Conservation (phyloP, 2,797 vertebrate genomes). For the Hypotaenidia okinawae region DNA sequence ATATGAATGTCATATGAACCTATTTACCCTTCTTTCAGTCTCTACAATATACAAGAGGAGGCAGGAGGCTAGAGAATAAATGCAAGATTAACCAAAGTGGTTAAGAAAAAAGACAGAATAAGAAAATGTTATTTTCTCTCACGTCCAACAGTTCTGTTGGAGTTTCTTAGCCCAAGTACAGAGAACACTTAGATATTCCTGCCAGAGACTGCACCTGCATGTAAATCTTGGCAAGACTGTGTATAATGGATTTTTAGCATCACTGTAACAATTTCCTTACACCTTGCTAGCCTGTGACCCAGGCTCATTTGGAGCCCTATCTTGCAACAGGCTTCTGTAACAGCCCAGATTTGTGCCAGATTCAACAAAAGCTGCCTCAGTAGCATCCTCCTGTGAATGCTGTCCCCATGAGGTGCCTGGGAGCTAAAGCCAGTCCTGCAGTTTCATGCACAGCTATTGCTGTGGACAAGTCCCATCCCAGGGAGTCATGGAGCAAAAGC, state of each 20-base stretch:
- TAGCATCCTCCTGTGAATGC: neutral
- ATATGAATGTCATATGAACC: neutral
- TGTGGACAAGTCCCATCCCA: neutral
- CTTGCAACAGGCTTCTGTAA: neutral
- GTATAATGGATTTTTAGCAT: conserved; percentile 39
- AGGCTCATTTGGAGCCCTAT: neutral
- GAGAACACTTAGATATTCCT: neutral
- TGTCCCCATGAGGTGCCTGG: neutral
- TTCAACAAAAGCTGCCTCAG: neutral
- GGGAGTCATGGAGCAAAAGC: neutral
- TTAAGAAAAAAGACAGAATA: neutral
- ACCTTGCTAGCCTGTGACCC: neutral
- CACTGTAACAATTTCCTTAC: neutral
- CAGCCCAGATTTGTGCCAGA: neutral
- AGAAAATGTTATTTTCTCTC: neutral
- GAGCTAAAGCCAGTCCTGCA: neutral
- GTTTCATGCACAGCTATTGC: neutral
- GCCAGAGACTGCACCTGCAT: neutral
- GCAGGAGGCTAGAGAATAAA: neutral
- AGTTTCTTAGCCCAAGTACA: neutral
- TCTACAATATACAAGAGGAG: neutral
- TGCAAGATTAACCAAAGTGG: neutral
- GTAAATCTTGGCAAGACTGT: conserved; percentile 1
- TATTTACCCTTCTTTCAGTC: neutral
- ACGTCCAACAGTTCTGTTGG: neutral